Evolutionary conservation across 2,888 invertebrate species (phyloP).

Genomic region (Sphecodes monilicornis): DNA sequence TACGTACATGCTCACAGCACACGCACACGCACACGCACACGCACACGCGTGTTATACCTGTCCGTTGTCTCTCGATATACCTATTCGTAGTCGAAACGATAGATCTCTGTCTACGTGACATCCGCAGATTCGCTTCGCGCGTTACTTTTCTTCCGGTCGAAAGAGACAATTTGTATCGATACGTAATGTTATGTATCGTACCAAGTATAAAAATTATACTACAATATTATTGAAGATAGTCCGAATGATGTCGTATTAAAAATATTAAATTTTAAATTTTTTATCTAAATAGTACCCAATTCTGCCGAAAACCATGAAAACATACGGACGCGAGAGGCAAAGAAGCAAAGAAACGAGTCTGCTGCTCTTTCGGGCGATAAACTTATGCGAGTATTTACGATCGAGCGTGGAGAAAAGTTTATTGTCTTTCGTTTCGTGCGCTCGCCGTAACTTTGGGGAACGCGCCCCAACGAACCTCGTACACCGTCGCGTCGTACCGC

Average conservation of each 20-base stretch:
- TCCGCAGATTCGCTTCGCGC: conserved; percentile 48
- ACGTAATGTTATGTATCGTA: no score
- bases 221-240: no score
- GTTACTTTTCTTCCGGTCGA: not conserved
- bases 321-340: not conserved
- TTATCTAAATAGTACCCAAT: no score
- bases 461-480: not conserved
- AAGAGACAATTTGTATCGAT: no score
- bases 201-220: no score
- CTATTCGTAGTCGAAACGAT: conserved; percentile 39
- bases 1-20: not conserved
- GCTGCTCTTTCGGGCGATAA: not conserved
- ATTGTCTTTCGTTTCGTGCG: conserved; percentile 1
- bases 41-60: not conserved
- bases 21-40: not conserved
- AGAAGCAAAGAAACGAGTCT: not conserved
- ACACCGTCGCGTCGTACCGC: not conserved
- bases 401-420: not conserved
- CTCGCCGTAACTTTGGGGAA: not conserved
- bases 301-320: not conserved
- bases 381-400: not conserved
- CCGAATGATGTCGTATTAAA: no score
- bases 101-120: conserved; percentile 63
- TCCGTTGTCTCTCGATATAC: not conserved
- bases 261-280: no score